phyloP scores from a whole-genome alignment of 2,888 invertebrate genomes.

The Lycaena phlaeas region DNA sequence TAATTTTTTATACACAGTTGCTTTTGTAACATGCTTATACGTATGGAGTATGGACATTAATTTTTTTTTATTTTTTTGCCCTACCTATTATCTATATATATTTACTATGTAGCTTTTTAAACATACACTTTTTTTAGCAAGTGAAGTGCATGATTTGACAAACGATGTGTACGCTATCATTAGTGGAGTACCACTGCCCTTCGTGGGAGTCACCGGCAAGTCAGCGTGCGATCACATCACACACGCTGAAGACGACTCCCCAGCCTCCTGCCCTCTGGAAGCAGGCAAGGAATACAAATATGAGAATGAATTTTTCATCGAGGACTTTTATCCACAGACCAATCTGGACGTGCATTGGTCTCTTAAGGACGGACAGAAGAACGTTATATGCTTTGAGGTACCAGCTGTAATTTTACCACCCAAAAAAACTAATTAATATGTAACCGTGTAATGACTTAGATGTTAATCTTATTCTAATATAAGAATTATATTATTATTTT shows the following conservation, averaged over 20 bases:
- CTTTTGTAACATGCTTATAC: too few species aligned
- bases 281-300: slow-evolving; percentile 77
- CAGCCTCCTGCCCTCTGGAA: slow-evolving; percentile 77
- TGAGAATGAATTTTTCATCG: slow-evolving; percentile 69
- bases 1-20: too few species aligned
- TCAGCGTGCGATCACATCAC: slow-evolving; percentile 73
- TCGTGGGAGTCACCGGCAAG: slow-evolving; percentile 79
- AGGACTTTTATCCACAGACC: slow-evolving; percentile 56
- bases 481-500: too few species aligned
- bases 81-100: too few species aligned
- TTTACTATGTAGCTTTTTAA: too few species aligned
- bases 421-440: not conserved
- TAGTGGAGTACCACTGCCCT: slow-evolving; percentile 76
- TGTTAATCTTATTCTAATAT: too few species aligned
- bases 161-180: slow-evolving; percentile 70
- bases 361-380: slow-evolving; percentile 51
- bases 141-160: slow-evolving; percentile 56
- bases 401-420: slow-evolving; percentile 66
- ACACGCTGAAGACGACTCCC: slow-evolving; percentile 49
- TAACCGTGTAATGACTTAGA: not conserved
- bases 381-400: slow-evolving; percentile 77
- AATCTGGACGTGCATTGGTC: slow-evolving; percentile 76
- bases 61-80: too few species aligned
- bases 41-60: too few species aligned
- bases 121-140: slow-evolving; percentile 36